Evolutionary conservation across 2,113 vertebrate species (phyloP).

Genomic region (Scomber colias): DNA sequence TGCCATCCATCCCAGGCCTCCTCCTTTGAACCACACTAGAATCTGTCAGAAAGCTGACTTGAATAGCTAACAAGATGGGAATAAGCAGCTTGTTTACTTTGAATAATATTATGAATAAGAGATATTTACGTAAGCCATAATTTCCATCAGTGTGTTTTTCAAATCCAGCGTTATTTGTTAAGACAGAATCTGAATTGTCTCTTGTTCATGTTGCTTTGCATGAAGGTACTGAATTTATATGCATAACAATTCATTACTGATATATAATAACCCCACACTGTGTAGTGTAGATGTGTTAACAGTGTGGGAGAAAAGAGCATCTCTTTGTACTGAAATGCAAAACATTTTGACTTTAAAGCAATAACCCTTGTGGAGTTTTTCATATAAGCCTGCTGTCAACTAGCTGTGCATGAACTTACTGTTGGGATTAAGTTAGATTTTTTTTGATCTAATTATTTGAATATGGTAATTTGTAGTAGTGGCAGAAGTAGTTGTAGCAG

Average conservation of each 20-base stretch:
- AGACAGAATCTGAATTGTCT: constrained; percentile 6
- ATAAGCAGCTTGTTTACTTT: constrained; percentile 46
- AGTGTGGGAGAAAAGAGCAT: constrained; percentile 22
- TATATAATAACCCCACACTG: constrained; percentile 35
- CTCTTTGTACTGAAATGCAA: constrained; percentile 32
- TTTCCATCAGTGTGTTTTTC: constrained; percentile 9
- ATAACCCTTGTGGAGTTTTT: constrained; percentile 43
- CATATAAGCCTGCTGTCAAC: constrained; percentile 34
- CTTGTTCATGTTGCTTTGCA: constrained; percentile 3
- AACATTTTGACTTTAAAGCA: constrained; percentile 37
- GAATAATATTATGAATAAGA: constrained; percentile 22
- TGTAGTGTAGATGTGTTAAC: constrained; percentile 13
- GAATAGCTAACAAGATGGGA: constrained; percentile 72
- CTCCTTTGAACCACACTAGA: constrained; percentile 69
- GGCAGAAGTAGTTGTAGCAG: neutral
- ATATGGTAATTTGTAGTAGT: constrained; percentile 11
- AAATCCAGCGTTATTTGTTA: constrained; percentile 29
- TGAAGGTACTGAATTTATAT: constrained; percentile 33
- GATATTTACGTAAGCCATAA: constrained; percentile 16
- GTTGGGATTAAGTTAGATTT: constrained; percentile 5
- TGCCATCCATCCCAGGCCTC: constrained; percentile 69
- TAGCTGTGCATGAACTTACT: constrained; percentile 19
- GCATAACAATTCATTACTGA: constrained; percentile 40
- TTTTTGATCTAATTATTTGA: constrained; percentile 24
- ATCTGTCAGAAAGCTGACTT: constrained; percentile 71